Conservation (phyloP, 2,113 vertebrate species). For the Hucho hucho region DNA sequence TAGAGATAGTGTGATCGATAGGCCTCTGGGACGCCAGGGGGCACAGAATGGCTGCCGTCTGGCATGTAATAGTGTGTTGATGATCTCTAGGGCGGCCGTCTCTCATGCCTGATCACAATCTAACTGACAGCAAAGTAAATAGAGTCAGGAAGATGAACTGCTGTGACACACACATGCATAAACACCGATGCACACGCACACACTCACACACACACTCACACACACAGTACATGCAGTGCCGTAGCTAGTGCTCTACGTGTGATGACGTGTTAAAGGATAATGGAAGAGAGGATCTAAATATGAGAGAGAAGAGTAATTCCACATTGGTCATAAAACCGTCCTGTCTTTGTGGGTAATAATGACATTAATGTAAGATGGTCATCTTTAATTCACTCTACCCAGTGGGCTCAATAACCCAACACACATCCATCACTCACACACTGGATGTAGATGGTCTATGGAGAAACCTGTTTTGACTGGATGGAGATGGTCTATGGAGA, state of each 20-base stretch:
- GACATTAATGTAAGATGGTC: not conserved
- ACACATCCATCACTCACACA: not conserved
- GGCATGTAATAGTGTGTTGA: not conserved
- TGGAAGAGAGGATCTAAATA: no score
- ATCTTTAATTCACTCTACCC: conserved; percentile 2
- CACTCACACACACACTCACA: not conserved
- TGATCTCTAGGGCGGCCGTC: not conserved
- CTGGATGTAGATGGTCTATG: no score
- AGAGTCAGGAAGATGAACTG: not conserved
- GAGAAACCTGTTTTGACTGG: no score
- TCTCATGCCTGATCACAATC: conserved; percentile 8
- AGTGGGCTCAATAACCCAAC: not conserved
- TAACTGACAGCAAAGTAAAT: not conserved
- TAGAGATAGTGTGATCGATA: conserved; percentile 14
- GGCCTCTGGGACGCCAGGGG: not conserved
- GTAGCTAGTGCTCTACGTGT: no score
- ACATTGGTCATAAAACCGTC: not conserved
- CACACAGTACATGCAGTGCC: not conserved
- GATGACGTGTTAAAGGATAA: no score
- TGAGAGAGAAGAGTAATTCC: not conserved
- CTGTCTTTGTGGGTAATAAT: not conserved
- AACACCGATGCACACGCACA: no score
- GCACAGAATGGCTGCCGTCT: not conserved
- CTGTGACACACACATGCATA: not conserved
- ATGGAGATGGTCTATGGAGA: no score